Evolutionary conservation across 1,140 invertebrate genomes (phyloP).

Genomic region (Vanessa tameamea): DNA sequence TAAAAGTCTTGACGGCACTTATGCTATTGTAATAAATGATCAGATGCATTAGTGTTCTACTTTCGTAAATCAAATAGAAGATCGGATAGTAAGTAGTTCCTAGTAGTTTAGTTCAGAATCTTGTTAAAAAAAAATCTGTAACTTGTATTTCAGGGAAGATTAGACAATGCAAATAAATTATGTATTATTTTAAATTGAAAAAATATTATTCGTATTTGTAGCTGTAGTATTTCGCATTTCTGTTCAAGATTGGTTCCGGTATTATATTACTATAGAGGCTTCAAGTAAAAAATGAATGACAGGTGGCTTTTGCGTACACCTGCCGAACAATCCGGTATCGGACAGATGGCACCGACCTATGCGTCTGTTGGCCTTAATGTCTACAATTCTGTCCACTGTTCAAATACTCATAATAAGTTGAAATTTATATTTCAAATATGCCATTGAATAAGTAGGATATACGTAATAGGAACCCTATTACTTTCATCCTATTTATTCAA

Average conservation of each 20-base stretch:
- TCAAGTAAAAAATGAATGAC: constrained; percentile 52
- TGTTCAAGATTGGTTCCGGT: constrained; percentile 36
- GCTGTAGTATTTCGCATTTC: constrained; percentile 1
- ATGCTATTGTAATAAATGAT: constrained; percentile 31
- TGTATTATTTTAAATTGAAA: too few relatives aligned
- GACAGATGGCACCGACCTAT: constrained; percentile 49
- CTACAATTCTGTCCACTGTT: constrained; percentile 17
- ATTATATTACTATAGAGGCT: constrained; percentile 33
- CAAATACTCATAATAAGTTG: constrained; percentile 14
- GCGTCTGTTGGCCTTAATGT: constrained; percentile 13
- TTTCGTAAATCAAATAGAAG: neutral
- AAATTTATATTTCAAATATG: constrained; percentile 8
- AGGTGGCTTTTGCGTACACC: constrained; percentile 56
- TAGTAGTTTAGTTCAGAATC: neutral
- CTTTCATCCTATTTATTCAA: too few relatives aligned
- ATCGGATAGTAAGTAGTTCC: neutral
- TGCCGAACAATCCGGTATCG: constrained; percentile 40
- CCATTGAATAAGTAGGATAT: neutral
- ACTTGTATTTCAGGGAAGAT: too few relatives aligned
- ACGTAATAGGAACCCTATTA: too few relatives aligned
- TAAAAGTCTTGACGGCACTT: constrained; percentile 2
- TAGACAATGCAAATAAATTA: too few relatives aligned
- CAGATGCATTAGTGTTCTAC: constrained; percentile 17
- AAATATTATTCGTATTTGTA: neutral
- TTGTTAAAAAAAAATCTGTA: too few relatives aligned